Evolutionary conservation across 1,140 invertebrate species (phyloP).

Genomic region (Drosophila athabasca): DNA sequence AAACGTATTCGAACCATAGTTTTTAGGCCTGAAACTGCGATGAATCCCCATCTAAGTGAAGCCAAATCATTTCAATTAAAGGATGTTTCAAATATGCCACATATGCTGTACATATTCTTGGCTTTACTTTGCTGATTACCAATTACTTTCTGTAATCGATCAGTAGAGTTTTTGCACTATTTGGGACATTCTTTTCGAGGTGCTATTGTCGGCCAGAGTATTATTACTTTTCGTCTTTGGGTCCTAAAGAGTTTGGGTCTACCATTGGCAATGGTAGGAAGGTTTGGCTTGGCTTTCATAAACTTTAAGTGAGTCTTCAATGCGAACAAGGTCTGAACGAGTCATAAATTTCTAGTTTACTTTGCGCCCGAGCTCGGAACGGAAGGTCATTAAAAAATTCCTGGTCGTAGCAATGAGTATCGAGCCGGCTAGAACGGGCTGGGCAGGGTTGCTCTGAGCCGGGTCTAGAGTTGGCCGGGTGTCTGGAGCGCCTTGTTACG

Average conservation of each 20-base stretch:
- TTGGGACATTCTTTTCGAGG: too few relatives aligned
- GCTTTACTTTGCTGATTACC: too few relatives aligned
- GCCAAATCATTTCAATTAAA: too few relatives aligned
- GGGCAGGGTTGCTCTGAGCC: background rate
- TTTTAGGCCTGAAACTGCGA: too few relatives aligned
- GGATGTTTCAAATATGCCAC: too few relatives aligned
- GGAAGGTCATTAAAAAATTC: slow-evolving; percentile 59
- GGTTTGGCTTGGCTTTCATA: slow-evolving; percentile 40
- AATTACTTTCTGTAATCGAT: too few relatives aligned
- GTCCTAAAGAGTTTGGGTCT: background rate
- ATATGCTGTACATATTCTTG: too few relatives aligned
- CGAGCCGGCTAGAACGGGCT: background rate
- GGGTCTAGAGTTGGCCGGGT: slow-evolving; percentile 28
- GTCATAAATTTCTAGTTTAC: slow-evolving; percentile 54
- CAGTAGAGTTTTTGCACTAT: too few relatives aligned
- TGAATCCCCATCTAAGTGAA: too few relatives aligned
- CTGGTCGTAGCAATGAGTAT: slow-evolving; percentile 30
- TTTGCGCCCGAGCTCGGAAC: slow-evolving; percentile 19
- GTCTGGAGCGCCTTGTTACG: slow-evolving; percentile 59
- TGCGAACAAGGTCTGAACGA: slow-evolving; percentile 10
- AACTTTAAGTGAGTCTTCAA: slow-evolving; percentile 60
- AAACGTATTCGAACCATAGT: too few relatives aligned
- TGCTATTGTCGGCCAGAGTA: too few relatives aligned
- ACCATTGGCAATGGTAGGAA: slow-evolving; percentile 21
- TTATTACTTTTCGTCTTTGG: too few relatives aligned